Conservation (phyloP, 2,888 invertebrate genomes). For the Vandiemenella viatica region DNA sequence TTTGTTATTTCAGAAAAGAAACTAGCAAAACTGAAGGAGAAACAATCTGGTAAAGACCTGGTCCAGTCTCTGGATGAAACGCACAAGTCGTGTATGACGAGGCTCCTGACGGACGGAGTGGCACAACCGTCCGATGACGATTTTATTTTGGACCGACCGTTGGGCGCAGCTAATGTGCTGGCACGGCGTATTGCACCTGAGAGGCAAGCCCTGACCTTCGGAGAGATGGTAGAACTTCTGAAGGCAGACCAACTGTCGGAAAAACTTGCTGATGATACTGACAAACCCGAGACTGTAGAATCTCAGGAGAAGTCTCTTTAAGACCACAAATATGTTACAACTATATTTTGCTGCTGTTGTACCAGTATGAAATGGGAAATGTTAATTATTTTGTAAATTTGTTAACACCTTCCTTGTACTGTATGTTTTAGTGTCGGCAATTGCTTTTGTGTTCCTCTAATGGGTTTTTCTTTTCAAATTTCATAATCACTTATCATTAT, state of each 20-base stretch:
- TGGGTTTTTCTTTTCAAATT: too few relatives aligned
- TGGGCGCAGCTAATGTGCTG: slow-evolving; percentile 23
- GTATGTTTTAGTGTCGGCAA: too few relatives aligned
- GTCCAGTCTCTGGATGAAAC: slow-evolving; percentile 40
- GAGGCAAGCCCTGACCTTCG: slow-evolving; percentile 30
- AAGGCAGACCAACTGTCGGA: slow-evolving; percentile 32
- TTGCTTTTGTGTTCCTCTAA: too few relatives aligned
- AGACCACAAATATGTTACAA: too few relatives aligned
- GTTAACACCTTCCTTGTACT: too few relatives aligned
- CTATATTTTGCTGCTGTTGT: too few relatives aligned
- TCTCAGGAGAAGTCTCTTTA: too few relatives aligned
- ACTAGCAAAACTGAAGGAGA: slow-evolving; percentile 20
- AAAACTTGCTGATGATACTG: slow-evolving; percentile 22
- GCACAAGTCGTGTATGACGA: slow-evolving; percentile 42
- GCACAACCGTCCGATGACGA: slow-evolving; percentile 28
- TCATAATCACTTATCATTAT: too few relatives aligned
- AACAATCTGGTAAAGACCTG: slow-evolving; percentile 32
- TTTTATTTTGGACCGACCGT: slow-evolving; percentile 10
- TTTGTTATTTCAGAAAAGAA: slow-evolving; percentile 28
- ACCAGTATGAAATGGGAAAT: too few relatives aligned
- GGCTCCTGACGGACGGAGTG: slow-evolving; percentile 39
- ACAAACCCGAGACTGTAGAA: too few relatives aligned
- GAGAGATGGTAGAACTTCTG: slow-evolving; percentile 32
- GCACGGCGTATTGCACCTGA: slow-evolving; percentile 29
- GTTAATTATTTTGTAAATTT: too few relatives aligned